Evolutionary conservation across 2,797 vertebrate genomes (phyloP).

Genomic region (Bucorvus abyssinicus): DNA sequence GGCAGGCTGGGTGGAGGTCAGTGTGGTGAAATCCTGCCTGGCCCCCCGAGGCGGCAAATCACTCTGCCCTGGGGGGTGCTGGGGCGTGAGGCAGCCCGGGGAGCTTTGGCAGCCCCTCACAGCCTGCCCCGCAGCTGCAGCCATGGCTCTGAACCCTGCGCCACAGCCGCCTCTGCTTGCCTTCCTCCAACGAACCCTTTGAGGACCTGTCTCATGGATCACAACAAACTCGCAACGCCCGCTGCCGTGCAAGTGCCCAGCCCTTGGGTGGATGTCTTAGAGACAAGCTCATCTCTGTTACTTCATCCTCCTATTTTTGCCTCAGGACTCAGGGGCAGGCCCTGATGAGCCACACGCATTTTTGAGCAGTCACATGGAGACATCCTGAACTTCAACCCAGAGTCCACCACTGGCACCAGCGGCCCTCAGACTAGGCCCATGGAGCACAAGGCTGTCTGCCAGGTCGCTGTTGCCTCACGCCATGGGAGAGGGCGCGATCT

Average conservation of each 20-base stretch:
- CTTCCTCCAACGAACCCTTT: background rate
- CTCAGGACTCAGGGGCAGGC: background rate
- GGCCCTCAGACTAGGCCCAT: background rate
- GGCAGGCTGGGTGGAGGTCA: background rate
- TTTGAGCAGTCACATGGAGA: background rate
- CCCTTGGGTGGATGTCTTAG: background rate
- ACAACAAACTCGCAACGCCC: background rate
- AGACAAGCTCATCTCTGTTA: background rate
- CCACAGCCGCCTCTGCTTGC: background rate
- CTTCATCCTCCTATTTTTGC: background rate
- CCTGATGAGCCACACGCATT: background rate
- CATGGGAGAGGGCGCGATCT: background rate
- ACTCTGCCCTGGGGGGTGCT: background rate
- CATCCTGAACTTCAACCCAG: background rate
- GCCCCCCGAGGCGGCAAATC: fast-evolving
- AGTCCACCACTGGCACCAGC: background rate
- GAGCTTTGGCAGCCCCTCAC: background rate
- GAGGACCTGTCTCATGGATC: background rate
- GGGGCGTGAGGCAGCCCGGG: background rate
- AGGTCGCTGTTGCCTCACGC: background rate
- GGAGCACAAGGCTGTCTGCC: no score
- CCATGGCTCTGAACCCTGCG: fast-evolving
- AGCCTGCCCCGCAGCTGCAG: background rate
- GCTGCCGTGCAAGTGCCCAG: background rate
- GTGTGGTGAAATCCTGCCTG: background rate